Evolutionary conservation across 2,113 vertebrate species (phyloP), one percentile per base, ranked within the genome.

Genomic region (Ia io): DNA sequence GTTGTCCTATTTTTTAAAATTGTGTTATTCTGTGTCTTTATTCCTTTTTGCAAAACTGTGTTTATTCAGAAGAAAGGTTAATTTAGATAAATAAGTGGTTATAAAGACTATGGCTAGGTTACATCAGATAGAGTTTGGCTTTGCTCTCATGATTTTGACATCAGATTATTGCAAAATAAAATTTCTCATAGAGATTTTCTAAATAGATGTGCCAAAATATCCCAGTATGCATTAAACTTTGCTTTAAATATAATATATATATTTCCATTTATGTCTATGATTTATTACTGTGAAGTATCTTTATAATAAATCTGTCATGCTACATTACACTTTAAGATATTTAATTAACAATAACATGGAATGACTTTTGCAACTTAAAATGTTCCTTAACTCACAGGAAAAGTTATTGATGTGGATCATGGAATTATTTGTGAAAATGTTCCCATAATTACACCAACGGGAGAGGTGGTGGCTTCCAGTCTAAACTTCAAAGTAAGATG

Each of bases 361-460:
- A 76, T 90, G 23, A 9, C 61, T 97, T 96, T 85, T 96, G 77
- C 94, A 95, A 97, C 17, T 63, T 82, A 83, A 80, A 69, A 53
- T 92, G 6, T 88, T 78, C 86, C 86, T 97, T 95, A 82, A 84
- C 93, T 97, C 97, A 22, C 95, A 99, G 99, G 99, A 69, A 99
- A 98, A 96, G 99, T 99, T 91, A 99, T 99, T 83, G 99, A 99
- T 93, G 99, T 99, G 97, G 99, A 99, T 96, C 99, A 99, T n/a
- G 99, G 99, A 96, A 99, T 99, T 91, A 98, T 99, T 97, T 99
- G 99, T 98, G 99, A 99, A 98, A 99, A 99, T 92, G 99, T 99
- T 88, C 99, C 99, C 51, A 99, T 99, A 95, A 99, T 99, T 97
- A 99, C 99, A n/a, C 99, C 99, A 35, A 99, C 98, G 11, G 99